Conservation (phyloP, 2,113 vertebrate genomes). For the Burhinus oedicnemus region DNA sequence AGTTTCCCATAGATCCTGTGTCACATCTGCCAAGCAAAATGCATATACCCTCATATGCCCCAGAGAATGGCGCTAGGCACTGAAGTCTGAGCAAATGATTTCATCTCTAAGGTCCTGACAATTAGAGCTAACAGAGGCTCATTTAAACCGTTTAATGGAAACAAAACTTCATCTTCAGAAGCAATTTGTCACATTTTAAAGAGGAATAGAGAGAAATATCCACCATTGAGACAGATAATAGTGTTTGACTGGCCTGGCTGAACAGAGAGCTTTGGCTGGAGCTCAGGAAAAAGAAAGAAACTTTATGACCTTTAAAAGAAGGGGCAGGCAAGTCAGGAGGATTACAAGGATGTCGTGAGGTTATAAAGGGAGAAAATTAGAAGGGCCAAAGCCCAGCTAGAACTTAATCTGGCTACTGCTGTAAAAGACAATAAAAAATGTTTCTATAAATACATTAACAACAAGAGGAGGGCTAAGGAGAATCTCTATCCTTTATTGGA, state of each 20-base stretch:
- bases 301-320: not conserved
- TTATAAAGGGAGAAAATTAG: not conserved
- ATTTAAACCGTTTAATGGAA: not conserved
- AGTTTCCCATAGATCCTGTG: not conserved
- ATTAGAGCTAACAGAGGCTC: not conserved
- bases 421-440: not conserved
- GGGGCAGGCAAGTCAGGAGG: not conserved
- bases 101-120: not conserved
- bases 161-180: not conserved
- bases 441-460: not conserved
- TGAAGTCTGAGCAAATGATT: not conserved
- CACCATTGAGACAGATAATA: not conserved
- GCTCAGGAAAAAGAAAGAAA: not conserved
- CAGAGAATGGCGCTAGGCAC: not conserved
- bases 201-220: not conserved
- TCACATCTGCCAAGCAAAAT: not conserved
- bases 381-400: not conserved
- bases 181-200: not conserved
- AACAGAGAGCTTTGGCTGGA: not conserved
- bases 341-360: not conserved
- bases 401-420: not conserved
- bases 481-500: not conserved
- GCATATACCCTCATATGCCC: not conserved
- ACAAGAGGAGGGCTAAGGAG: not conserved
- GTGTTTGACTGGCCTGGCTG: not conserved